Conservation (phyloP, 2,888 invertebrate genomes). For the Cephus nigrinus region DNA sequence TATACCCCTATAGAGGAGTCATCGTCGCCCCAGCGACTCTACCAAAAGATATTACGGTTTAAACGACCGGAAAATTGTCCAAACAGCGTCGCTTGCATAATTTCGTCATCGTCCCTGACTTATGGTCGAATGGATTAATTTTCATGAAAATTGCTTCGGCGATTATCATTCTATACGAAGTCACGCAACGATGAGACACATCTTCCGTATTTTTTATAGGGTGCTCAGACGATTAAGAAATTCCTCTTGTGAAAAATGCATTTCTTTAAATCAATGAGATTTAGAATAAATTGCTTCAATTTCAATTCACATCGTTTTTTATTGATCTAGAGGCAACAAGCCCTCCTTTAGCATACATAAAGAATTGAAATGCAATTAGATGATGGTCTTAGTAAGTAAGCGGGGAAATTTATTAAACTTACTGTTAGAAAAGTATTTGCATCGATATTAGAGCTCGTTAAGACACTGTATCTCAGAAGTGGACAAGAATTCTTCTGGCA, state of each 20-base stretch:
- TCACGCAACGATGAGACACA: not conserved
- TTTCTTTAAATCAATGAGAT: no score
- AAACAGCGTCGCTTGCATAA: slow-evolving; percentile 54
- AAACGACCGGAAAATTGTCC: slow-evolving; percentile 61
- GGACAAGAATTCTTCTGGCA: no score
- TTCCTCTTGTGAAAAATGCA: not conserved
- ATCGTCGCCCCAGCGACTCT: slow-evolving; percentile 30
- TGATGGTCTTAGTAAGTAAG: no score
- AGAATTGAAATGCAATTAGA: no score
- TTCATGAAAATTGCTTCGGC: not conserved
- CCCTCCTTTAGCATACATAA: no score
- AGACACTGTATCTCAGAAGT: no score
- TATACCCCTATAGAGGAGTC: slow-evolving; percentile 18
- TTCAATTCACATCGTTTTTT: no score
- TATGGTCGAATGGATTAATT: slow-evolving; percentile 19
- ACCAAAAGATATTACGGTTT: slow-evolving; percentile 52
- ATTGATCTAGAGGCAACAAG: no score
- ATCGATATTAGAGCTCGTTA: no score
- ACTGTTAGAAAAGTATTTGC: no score
- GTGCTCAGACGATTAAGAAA: not conserved
- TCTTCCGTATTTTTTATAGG: not conserved
- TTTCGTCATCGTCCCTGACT: slow-evolving; percentile 40
- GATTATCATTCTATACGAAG: not conserved
- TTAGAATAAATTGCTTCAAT: no score
- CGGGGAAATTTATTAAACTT: no score